Conservation (phyloP, 2,888 invertebrate species). For the Bellardia bayeri region DNA sequence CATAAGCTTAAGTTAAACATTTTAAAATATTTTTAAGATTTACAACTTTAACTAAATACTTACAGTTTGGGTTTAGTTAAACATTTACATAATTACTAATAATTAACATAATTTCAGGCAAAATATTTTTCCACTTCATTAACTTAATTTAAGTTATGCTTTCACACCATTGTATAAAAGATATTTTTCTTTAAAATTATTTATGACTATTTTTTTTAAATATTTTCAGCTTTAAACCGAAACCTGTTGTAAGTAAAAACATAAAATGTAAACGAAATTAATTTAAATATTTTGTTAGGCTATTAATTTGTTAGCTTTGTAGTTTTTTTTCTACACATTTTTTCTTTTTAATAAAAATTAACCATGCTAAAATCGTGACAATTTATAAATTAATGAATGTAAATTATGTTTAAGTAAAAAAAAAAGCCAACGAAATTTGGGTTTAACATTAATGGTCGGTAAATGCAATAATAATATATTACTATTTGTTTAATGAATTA, state of each 20-base stretch:
- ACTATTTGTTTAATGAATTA: slow-evolving; percentile 32
- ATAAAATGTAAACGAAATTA: slow-evolving; percentile 58
- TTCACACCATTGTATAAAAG: not conserved
- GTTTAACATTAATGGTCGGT: slow-evolving; percentile 47
- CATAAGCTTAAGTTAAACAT: not conserved
- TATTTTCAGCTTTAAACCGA: not conserved
- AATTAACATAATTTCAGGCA: slow-evolving; percentile 63
- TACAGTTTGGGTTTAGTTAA: not conserved
- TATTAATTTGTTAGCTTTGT: slow-evolving; percentile 64
- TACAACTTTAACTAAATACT: not conserved
- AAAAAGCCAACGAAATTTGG: slow-evolving; percentile 24
- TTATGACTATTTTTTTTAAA: not conserved
- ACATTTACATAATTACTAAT: slow-evolving; percentile 57
- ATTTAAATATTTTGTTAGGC: slow-evolving; percentile 67
- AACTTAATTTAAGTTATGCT: not conserved
- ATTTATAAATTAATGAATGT: slow-evolving; percentile 69
- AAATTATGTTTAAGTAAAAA: slow-evolving; percentile 66
- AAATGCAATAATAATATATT: slow-evolving; percentile 48
- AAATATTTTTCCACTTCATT: slow-evolving; percentile 36
- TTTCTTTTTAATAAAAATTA: slow-evolving; percentile 53
- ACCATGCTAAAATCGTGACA: slow-evolving; percentile 69
- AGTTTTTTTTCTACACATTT: slow-evolving; percentile 17
- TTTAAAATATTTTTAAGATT: not conserved
- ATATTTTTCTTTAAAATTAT: slow-evolving; percentile 3
- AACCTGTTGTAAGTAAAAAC: slow-evolving; percentile 47